A percentile compares a stretch with the other conserved stretches of the same genome.
Evolutionary conservation across 2,888 invertebrate genomes (phyloP).

Genomic region (Ormyrus labotus): DNA sequence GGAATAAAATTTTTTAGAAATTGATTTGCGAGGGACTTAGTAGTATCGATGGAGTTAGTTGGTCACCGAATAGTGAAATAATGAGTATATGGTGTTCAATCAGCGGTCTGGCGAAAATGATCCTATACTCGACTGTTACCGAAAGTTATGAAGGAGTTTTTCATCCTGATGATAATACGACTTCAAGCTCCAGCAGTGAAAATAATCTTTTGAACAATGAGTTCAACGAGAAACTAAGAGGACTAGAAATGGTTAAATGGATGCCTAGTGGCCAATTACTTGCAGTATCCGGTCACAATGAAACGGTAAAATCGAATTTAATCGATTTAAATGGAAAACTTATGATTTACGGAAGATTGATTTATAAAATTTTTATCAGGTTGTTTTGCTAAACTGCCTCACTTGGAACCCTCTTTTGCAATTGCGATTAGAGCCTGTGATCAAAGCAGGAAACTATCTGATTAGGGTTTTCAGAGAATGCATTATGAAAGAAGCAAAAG

Average conservation of each 20-base stretch:
- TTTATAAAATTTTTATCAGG: constrained; percentile 59
- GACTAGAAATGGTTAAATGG: constrained; percentile 71
- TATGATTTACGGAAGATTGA: background rate
- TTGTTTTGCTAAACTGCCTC: constrained; percentile 69
- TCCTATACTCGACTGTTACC: constrained; percentile 68
- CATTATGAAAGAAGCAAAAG: constrained; percentile 58
- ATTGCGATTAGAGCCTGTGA: constrained; percentile 68
- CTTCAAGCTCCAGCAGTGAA: background rate
- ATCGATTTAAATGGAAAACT: constrained; percentile 1
- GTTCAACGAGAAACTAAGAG: constrained; percentile 61
- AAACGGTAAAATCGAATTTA: constrained; percentile 63
- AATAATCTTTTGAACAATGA: constrained; percentile 28
- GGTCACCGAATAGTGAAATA: constrained; percentile 72
- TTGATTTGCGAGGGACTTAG: constrained; percentile 69
- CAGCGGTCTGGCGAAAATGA: constrained; percentile 66
- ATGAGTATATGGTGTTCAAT: constrained; percentile 71
- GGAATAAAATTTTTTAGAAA: constrained; percentile 65
- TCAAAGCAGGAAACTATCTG: constrained; percentile 66
- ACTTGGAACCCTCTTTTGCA: constrained; percentile 70
- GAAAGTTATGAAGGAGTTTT: constrained; percentile 69
- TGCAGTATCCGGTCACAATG: constrained; percentile 70
- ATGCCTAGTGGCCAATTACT: constrained; percentile 70
- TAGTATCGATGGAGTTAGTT: constrained; percentile 69
- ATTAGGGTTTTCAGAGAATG: constrained; percentile 70
- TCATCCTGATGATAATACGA: constrained; percentile 60